A percentile compares a stretch with the other conserved stretches of the same genome.
Conservation (phyloP, 2,888 invertebrate species). For the Andrena dorsata region DNA sequence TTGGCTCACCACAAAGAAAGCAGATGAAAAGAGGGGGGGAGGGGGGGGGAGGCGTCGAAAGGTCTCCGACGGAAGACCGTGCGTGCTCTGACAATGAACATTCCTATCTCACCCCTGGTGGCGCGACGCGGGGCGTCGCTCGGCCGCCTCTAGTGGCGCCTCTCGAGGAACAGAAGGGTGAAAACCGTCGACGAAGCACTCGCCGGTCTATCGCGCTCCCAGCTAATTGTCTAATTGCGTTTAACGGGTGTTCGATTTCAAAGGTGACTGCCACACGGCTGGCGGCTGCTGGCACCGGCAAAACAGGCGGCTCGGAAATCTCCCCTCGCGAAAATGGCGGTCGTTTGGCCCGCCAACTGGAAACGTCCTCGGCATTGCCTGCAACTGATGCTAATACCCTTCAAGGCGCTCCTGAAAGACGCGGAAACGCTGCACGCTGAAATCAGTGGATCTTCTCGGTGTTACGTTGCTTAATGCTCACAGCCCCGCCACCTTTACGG, state of each 20-base stretch:
- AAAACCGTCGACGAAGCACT: slow-evolving; percentile 79
- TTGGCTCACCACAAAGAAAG: slow-evolving; percentile 30
- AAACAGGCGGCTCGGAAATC: slow-evolving; percentile 10
- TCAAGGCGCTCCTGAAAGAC: neutral
- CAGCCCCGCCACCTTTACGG: slow-evolving; percentile 13
- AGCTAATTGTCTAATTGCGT: slow-evolving; percentile 74
- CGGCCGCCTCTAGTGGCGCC: slow-evolving; percentile 66
- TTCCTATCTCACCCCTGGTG: slow-evolving; percentile 77
- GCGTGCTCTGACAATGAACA: slow-evolving; percentile 81
- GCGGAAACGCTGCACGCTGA: neutral
- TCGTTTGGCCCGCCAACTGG: slow-evolving; percentile 9
- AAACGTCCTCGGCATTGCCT: slow-evolving; percentile 20
- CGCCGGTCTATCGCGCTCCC: slow-evolving; percentile 51
- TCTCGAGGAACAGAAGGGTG: slow-evolving; percentile 68
- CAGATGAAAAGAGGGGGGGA: slow-evolving; percentile 1
- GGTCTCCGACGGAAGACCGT: slow-evolving; percentile 57
- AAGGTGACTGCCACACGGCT: slow-evolving; percentile 37
- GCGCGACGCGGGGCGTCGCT: slow-evolving; percentile 45
- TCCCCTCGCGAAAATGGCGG: slow-evolving; percentile 16
- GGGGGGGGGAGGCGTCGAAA: slow-evolving; percentile 1
- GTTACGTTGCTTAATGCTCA: neutral
- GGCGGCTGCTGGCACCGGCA: slow-evolving; percentile 1
- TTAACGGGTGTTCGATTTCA: slow-evolving; percentile 72
- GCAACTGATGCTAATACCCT: slow-evolving; percentile 3
- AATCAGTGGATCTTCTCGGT: neutral